Evolutionary conservation across 1,140 invertebrate species (phyloP), one percentile per base, ranked within the genome.

Genomic region (Formica selysi): DNA sequence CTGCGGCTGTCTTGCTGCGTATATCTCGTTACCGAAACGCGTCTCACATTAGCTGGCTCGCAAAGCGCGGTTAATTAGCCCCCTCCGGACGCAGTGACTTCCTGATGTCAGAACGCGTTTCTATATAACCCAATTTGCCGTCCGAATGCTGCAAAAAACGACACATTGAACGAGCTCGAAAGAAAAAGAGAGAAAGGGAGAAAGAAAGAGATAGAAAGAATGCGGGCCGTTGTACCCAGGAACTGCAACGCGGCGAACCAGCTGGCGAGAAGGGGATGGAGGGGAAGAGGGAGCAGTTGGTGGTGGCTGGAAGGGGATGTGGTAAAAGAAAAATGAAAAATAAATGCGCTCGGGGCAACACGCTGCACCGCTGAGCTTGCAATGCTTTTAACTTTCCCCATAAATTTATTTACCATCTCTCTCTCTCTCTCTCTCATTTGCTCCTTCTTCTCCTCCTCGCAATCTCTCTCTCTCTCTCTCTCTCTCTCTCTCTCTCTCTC

Each of bases 381-480:
- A 86, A 92, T 92, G 89, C 93, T 93, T 92, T 93, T 93, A 94
- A 94, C 93, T 94, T 94, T 91, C 44, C 70, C 90, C 92, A 93
- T 94, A 94, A 94, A 94, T 94, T 94, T 94, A 93, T 94, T 94
- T 94, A 88, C 81, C 81, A 67, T 65, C 29, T 65, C 64, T 76
- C 68, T 88, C 67, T 71, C 16, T 54, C 16, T 74, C 26, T 51
- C 5, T 32, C 32, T 19, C 29, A 16, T 13, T 38, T 29, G 59
- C 71, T 41, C 4, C n/a, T 16, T 29, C 38, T 41, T 29, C 76
- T 62, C 59, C 65, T 59, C 36, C 48, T 22, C 26, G 26, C 26
- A 29, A 29, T 76, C 83, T 61, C 38, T 62, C 51, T n/a, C n/a
- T n/a, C n/a, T n/a, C n/a, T n/a, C n/a, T n/a, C n/a, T 54, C 16